Evolutionary conservation across 2,113 vertebrate species (phyloP), one percentile per base, ranked within the genome.

Genomic region (Hippocampus barbouri): DNA sequence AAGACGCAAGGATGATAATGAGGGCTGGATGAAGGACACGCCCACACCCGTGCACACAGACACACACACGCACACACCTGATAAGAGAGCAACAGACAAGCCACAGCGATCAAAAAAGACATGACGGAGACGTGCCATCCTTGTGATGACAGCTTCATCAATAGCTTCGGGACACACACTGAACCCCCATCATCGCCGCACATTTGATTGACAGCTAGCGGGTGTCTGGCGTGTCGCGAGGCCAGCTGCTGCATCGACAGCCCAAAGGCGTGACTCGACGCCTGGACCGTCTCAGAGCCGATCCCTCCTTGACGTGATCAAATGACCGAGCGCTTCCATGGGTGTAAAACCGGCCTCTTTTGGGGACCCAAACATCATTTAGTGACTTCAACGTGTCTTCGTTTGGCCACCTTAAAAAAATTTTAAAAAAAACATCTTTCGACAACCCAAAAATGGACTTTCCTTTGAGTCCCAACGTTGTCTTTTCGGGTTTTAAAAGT

Each of bases 161-260:
- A 92, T 92, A 93, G 92, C 93, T 92, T 86, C 81, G 65, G 91
- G 93, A 93, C 76, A 81, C 85, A 77, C 63, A 76, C 74, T 66
- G 51, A 71, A 40, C 68, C 23, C 66, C 41, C 79, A 74, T 71
- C 70, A 64, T 81, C 75, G 59, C 71, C 49, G 18, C 49, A 10
- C 2, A 3, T 78, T 88, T 92, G 93, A 94, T 88, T 93, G 92
- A 93, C 94, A 94, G 92, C 92, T 86, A 91, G 91, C 93, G 92
- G 94, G 91, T 94, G 94, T 92, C 87, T 77, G 85, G 86, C 87
- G 78, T 91, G 90, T 88, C 90, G 91, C 93, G 92, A 94, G 78
- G 70, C 70, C 67, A 83, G 84, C 83, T 86, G 87, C 73, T 77
- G 67, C 78, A 81, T 87, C 87, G 82, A 87, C 89, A 89, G 88